Percentiles rank a stretch among this genome's conserved stretches.
Conservation (phyloP, 2,113 vertebrate species). For the Elaphurus davidianus region DNA sequence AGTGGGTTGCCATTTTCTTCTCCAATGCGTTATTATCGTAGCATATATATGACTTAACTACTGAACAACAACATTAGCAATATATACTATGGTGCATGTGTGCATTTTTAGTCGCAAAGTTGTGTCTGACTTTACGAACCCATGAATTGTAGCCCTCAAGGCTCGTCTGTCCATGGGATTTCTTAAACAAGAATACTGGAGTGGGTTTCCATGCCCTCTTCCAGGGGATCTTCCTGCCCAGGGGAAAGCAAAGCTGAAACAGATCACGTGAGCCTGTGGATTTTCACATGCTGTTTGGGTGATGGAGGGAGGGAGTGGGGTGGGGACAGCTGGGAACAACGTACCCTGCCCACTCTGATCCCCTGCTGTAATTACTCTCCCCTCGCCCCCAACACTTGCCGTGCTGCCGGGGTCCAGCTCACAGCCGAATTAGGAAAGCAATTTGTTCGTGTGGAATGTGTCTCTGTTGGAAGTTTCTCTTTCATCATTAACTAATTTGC, state of each 20-base stretch:
- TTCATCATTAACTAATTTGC: constrained; percentile 42
- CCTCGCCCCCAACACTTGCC: fast-evolving
- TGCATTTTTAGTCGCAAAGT: not conserved
- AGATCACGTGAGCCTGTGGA: not conserved
- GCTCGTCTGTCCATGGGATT: not conserved
- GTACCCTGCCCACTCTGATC: fast-evolving
- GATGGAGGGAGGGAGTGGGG: not conserved
- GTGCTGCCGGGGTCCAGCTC: not conserved
- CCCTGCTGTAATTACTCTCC: fast-evolving
- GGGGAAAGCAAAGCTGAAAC: not conserved
- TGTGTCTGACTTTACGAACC: not conserved
- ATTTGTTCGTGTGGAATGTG: not conserved
- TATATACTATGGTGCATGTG: not conserved
- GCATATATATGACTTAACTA: not conserved
- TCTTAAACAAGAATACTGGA: not conserved
- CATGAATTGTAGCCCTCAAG: not conserved
- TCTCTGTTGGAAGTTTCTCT: not conserved
- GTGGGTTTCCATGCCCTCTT: not conserved
- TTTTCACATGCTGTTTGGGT: not conserved
- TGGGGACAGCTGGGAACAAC: too few species aligned
- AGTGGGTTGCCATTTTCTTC: not conserved
- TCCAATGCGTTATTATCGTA: not conserved
- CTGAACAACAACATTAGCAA: not conserved
- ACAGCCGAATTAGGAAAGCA: not conserved
- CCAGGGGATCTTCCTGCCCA: not conserved